phyloP scores from a whole-genome alignment of 1,140 invertebrate genomes.

The Drosophila orosa region DNA sequence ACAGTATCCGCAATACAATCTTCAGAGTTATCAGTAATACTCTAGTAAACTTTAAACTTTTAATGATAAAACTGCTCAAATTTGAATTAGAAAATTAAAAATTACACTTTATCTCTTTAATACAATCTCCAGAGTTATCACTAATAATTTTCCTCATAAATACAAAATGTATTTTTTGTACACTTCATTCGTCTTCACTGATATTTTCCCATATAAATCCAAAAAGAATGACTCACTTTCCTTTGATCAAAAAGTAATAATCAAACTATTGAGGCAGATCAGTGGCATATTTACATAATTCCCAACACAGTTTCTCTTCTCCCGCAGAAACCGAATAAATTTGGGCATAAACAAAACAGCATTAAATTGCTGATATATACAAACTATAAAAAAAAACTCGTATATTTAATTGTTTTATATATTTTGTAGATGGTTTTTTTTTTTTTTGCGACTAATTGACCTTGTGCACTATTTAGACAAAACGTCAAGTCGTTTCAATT shows the following conservation, averaged over 20 bases:
- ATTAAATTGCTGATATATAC: conserved; percentile 14
- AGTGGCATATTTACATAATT: conserved; percentile 16
- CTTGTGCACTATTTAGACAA: conserved; percentile 75
- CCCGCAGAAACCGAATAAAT: conserved; percentile 6
- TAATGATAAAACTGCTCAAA: too few relatives aligned
- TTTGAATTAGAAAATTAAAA: too few relatives aligned
- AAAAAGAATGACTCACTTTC: not conserved
- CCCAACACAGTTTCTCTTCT: not conserved
- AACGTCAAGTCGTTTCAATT: conserved; percentile 60
- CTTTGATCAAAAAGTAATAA: conserved; percentile 1
- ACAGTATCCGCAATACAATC: not conserved
- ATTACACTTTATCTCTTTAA: not conserved
- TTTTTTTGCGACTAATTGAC: conserved; percentile 75
- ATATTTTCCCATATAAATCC: not conserved
- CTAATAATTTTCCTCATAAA: not conserved
- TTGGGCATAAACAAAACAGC: conserved; percentile 20
- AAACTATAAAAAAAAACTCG: conserved; percentile 28
- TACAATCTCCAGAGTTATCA: not conserved
- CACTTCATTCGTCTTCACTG: not conserved
- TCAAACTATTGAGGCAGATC: conserved; percentile 6
- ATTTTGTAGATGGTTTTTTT: conserved; percentile 49
- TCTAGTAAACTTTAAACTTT: too few relatives aligned
- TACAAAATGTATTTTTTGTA: not conserved
- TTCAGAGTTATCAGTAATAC: not conserved
- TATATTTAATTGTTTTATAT: conserved; percentile 56